phyloP scores from a whole-genome alignment of 2,797 vertebrate genomes.

The Meda fulgida region DNA sequence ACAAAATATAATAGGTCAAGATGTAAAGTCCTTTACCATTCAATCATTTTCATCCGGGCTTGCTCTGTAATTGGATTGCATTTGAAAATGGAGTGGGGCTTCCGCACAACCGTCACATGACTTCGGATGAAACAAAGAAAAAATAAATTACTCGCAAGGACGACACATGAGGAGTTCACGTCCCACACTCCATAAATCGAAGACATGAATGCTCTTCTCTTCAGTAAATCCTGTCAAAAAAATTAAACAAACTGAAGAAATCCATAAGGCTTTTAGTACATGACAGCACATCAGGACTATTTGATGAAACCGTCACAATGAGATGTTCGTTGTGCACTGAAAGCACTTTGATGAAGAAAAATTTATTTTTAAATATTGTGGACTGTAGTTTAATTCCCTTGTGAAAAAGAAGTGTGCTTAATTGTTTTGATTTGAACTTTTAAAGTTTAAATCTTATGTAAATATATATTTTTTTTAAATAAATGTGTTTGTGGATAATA shows the following conservation, averaged over 20 bases:
- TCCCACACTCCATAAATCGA: constrained; percentile 11
- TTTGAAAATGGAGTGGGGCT: not conserved
- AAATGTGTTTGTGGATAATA: no score
- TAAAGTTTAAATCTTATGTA: not conserved
- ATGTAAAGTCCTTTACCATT: not conserved
- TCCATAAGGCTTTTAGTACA: not conserved
- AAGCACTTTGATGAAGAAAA: not conserved
- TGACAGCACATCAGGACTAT: not conserved
- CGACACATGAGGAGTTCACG: not conserved
- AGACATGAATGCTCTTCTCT: not conserved
- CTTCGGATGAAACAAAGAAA: not conserved
- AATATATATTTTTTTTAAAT: no score
- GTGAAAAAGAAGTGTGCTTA: not conserved
- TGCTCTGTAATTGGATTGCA: not conserved
- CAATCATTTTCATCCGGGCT: not conserved
- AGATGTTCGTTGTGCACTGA: not conserved
- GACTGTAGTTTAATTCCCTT: not conserved
- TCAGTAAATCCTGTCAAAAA: not conserved
- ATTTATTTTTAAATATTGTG: not conserved
- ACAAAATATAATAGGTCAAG: not conserved
- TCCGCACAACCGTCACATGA: not conserved
- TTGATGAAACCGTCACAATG: not conserved
- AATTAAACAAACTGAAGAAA: not conserved
- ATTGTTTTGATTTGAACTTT: not conserved
- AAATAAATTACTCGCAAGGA: not conserved